phyloP scores from a whole-genome alignment of 2,797 vertebrate genomes.

The Alfaro cultratus region DNA sequence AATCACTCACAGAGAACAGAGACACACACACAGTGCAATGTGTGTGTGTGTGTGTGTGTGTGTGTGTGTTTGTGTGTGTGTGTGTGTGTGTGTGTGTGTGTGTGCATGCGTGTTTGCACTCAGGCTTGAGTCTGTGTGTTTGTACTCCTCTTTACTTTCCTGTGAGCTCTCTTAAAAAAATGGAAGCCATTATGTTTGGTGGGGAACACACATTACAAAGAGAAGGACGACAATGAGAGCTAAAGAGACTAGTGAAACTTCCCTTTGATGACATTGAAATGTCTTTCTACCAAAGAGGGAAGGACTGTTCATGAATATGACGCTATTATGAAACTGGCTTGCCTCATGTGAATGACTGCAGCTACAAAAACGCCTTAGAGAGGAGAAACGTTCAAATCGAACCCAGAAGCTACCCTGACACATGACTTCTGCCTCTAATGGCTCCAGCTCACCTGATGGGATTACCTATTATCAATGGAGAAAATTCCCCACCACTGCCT shows the following conservation, averaged over 20 bases:
- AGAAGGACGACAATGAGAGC: conserved; percentile 36
- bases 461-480: conserved; percentile 53
- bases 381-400: conserved; percentile 36
- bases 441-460: conserved; percentile 58
- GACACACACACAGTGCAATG: neutral
- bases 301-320: conserved; percentile 10
- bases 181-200: conserved; percentile 38
- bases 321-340: conserved; percentile 27
- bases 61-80: neutral
- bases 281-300: conserved; percentile 44
- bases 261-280: conserved; percentile 60
- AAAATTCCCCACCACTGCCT: conserved; percentile 32
- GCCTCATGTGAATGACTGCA: conserved; percentile 5
- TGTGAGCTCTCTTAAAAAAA: conserved; percentile 35
- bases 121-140: conserved; percentile 9
- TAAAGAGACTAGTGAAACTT: conserved; percentile 26
- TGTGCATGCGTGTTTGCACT: neutral
- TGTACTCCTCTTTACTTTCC: neutral
- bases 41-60: too few species aligned
- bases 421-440: conserved; percentile 40
- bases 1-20: conserved; percentile 35
- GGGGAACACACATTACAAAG: conserved; percentile 48
- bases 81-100: conserved; percentile 4
- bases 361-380: conserved; percentile 10
- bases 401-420: conserved; percentile 10